phyloP scores from a whole-genome alignment of 2,113 vertebrate species.

The Hippocampus barbouri region DNA sequence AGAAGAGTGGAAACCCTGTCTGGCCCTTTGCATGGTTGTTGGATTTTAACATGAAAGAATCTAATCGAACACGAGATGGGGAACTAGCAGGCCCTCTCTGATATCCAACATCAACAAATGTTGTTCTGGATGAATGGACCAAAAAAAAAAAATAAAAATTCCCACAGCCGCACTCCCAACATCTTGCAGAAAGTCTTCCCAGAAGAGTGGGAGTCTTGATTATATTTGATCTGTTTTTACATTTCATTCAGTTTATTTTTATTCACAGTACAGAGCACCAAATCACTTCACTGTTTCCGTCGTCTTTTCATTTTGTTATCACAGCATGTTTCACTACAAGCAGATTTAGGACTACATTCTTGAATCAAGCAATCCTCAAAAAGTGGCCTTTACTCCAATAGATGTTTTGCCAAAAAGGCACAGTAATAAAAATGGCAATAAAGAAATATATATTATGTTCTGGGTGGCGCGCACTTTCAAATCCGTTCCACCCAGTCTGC shows the following conservation, averaged over 20 bases:
- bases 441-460: background rate
- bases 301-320: background rate
- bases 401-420: background rate
- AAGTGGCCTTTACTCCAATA: background rate
- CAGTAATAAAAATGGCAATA: background rate
- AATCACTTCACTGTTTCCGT: background rate
- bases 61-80: background rate
- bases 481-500: background rate
- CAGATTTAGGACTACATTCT: background rate
- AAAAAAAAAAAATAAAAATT: background rate
- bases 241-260: background rate
- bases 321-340: background rate
- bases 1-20: too few species aligned
- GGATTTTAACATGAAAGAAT: background rate
- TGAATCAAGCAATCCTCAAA: background rate
- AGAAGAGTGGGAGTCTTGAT: conserved; percentile 1
- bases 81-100: background rate
- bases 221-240: background rate
- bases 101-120: background rate
- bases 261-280: background rate
- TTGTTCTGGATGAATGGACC: background rate
- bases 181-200: background rate
- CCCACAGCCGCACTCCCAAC: background rate
- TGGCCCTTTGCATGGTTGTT: background rate
- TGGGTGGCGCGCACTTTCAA: background rate